Percentiles rank a stretch among this genome's conserved stretches.
Evolutionary conservation across 2,797 vertebrate species (phyloP).

Genomic region (Catharus ustulatus): DNA sequence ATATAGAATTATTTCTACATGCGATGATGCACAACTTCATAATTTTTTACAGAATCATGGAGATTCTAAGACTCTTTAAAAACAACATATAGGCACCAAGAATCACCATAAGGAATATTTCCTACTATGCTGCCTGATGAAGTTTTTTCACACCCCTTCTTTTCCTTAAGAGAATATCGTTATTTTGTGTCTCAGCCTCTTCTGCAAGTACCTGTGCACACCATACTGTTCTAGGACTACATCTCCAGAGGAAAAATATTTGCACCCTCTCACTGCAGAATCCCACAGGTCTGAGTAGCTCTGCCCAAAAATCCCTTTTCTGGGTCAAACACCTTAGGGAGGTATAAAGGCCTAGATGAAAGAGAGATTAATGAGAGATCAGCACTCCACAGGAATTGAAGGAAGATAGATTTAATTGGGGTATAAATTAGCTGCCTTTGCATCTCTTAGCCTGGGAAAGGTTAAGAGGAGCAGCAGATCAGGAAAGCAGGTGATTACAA

Average conservation of each 20-base stretch:
- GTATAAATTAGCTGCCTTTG: not conserved
- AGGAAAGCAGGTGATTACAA: not conserved
- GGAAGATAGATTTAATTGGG: not conserved
- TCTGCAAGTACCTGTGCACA: not conserved
- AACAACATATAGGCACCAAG: not conserved
- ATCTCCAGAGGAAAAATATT: not conserved
- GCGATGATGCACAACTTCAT: not conserved
- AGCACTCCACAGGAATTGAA: not conserved
- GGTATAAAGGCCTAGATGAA: constrained; percentile 9
- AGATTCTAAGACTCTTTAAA: not conserved
- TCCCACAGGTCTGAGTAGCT: not conserved
- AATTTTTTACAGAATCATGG: not conserved
- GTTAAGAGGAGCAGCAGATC: constrained; percentile 11
- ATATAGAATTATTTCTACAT: not conserved
- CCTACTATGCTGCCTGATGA: not conserved
- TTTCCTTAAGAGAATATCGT: not conserved
- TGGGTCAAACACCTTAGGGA: not conserved
- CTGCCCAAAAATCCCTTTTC: not conserved
- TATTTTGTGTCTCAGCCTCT: not conserved
- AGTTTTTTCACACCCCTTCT: not conserved
- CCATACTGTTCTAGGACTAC: not conserved
- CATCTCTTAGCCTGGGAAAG: constrained; percentile 11
- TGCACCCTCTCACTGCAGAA: not conserved
- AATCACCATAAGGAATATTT: not conserved
- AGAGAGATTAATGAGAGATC: not conserved